Percentiles rank a stretch among this genome's conserved stretches.
Evolutionary conservation across 2,113 vertebrate species (phyloP).

Genomic region (Sebastes fasciatus): DNA sequence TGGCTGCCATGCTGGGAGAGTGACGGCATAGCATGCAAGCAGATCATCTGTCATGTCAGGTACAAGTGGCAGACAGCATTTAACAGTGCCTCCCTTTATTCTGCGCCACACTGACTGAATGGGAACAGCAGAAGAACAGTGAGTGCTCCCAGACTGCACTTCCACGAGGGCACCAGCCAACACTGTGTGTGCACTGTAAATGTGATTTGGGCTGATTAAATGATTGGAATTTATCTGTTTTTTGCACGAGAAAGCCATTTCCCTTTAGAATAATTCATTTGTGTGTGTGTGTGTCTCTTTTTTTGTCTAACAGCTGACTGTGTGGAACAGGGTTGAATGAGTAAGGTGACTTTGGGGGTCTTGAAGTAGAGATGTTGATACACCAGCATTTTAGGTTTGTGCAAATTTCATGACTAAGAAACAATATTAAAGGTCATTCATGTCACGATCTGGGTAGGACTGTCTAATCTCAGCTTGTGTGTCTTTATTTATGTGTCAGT

Average conservation of each 20-base stretch:
- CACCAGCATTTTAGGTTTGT: background rate
- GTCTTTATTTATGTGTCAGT: too few relatives aligned
- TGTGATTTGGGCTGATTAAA: constrained; percentile 45
- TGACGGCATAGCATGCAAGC: constrained; percentile 32
- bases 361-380: too few relatives aligned
- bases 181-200: constrained; percentile 23
- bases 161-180: background rate
- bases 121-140: constrained; percentile 56
- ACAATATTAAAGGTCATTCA: background rate
- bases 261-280: constrained; percentile 65
- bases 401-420: background rate
- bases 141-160: constrained; percentile 19
- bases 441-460: too few relatives aligned
- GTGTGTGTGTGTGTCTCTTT: background rate
- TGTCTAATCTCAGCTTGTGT: too few relatives aligned
- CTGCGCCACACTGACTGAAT: constrained; percentile 69
- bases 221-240: constrained; percentile 55
- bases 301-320: background rate
- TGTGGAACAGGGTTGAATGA: background rate
- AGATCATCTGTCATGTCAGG: constrained; percentile 64
- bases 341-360: background rate
- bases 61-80: constrained; percentile 53
- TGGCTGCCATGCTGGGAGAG: constrained; percentile 28
- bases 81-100: constrained; percentile 49
- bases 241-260: constrained; percentile 62